Evolutionary conservation across 1,140 invertebrate genomes (phyloP), one percentile per base, ranked within the genome.

Genomic region (Coenobita brevimanus): DNA sequence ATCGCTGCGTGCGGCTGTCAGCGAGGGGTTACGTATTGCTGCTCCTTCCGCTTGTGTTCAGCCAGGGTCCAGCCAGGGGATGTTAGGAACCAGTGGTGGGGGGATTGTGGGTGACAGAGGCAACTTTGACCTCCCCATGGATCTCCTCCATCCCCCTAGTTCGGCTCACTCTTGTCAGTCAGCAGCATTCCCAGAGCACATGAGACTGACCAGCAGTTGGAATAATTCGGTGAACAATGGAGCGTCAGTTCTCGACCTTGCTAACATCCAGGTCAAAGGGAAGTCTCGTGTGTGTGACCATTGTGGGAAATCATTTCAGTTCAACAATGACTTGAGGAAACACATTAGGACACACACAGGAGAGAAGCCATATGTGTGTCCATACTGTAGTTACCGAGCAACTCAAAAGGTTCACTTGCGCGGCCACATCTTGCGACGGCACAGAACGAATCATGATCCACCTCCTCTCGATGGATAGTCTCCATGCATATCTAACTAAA

Each of bases 381-480:
- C 84, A 8, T 87, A 87, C 76, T 87, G 84, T 71, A 87, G 75
- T 36, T 87, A 87, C 43, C 38, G 84, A 54, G 84, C 84, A 57
- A 87, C 84, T 21, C 84, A 87, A 64, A 87, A 80, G 76, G 84
- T 87, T 36, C 84, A 87, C 64, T 46, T 87, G 27, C 84, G 84
- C 36, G 84, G 84, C 62, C 84, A 87, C 46, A 80, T 87, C 76
- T 54, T 87, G 30, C 54, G 84, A 43, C 75, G 84, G 57, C 84
- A 87, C 60, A 76, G 84, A 38, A 27, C 84, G 36, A 54, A 27
- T 10, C 84, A 67, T 36, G 73, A 67, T 33, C 62, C n/a, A n/a
- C n/a, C 60, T 21, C 38, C 13, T 50, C 64, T 64, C 21, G 76
- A 87, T 57, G 75, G 75, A 71, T 87, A 87, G 64, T 69, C 46